Percentiles rank a stretch among this genome's conserved stretches.
These are phyloP conservation scores for Corythornis vintsioides DNA, from an alignment of 2,113 vertebrate species.

Conservation along the genomic window DNA sequence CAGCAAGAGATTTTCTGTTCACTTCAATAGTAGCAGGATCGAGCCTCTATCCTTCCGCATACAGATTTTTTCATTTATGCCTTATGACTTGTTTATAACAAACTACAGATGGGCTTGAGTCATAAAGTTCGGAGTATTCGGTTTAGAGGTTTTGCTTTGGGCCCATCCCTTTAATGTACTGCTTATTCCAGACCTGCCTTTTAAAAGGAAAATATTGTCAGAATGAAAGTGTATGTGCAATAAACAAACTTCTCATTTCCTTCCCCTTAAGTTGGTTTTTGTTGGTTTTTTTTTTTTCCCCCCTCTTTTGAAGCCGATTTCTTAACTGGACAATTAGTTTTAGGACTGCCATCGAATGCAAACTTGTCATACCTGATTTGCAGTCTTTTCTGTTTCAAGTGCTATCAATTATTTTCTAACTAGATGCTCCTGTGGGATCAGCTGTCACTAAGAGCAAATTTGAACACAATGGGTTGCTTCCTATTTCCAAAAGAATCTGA, in stretches of 20 bases:
- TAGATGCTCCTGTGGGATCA: constrained; percentile 56
- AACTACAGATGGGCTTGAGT: constrained; percentile 68
- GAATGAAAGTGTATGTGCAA: constrained; percentile 56
- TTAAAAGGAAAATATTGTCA: constrained; percentile 58
- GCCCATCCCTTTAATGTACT: constrained; percentile 62
- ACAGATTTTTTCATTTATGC: constrained; percentile 74
- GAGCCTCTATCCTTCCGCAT: constrained; percentile 49
- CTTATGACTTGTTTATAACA: constrained; percentile 71
- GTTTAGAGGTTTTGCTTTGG: constrained; percentile 56
- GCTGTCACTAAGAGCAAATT: constrained; percentile 66
- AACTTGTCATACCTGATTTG: constrained; percentile 51
- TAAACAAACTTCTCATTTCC: constrained; percentile 65
- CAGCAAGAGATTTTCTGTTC: constrained; percentile 61
- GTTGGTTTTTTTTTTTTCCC: background rate
- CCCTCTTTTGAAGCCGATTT: constrained; percentile 48
- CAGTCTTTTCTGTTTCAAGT: constrained; percentile 29
- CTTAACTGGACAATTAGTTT: constrained; percentile 50
- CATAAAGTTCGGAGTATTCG: constrained; percentile 55
- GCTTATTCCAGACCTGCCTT: constrained; percentile 52
- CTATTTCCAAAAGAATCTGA: constrained; percentile 68
- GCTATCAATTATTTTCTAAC: constrained; percentile 62
- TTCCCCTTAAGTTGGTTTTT: constrained; percentile 39
- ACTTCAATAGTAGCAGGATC: constrained; percentile 53
- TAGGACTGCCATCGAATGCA: constrained; percentile 9
- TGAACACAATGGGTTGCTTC: constrained; percentile 71